Evolutionary conservation across 2,888 invertebrate species (phyloP), one percentile per base, ranked within the genome.

Genomic region (Sphaerophoria rueppellii): DNA sequence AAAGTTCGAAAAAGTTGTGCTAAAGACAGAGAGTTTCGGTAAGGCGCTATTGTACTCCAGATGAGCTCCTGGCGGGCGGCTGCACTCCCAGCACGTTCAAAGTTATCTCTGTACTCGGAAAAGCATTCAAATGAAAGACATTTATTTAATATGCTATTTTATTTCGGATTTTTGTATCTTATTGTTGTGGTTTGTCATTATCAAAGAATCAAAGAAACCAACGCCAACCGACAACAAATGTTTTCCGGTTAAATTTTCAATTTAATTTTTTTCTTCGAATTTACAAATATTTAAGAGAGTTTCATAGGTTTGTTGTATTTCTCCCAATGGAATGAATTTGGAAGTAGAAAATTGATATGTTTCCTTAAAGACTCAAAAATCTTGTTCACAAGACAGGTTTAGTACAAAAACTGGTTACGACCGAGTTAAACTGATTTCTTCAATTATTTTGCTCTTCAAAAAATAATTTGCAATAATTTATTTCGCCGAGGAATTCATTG

Each of bases 91-190:
- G 54, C 50, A 14, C 46, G n/a, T 55, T 60, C 50, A 43, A 9
- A 37, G 46, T 58, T 16, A 32, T 65, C 61, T 57, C 61, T 34
- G 63, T 69, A 61, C 58, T 72, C 69, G 72, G 67, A 79, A 79
- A 72, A 60, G 79, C 71, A 79, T 74, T 82, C 70, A 78, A 83
- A 71, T 71, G 61, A 65, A 79, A 83, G 79, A 83, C 65, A 83
- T 83, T 75, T 83, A 83, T 83, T 80, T 80, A 76, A 76, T 80
- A 76, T 79, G 60, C 65, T 52, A 67, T 43, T 61, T 24, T 48
- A 32, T 46, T 43, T 67, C 16, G 35, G 67, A 57, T 52, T 58
- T 52, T 60, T 60, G 37, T 60, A 40, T 58, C 7, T 11, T 76
- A 43, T 70, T 70, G 63, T 61, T 52, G 43, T 43, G 46, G 50